Base-by-base conservation (phyloP, 1,140 invertebrate genomes). In the Drosophila subpulchrella region DNA sequence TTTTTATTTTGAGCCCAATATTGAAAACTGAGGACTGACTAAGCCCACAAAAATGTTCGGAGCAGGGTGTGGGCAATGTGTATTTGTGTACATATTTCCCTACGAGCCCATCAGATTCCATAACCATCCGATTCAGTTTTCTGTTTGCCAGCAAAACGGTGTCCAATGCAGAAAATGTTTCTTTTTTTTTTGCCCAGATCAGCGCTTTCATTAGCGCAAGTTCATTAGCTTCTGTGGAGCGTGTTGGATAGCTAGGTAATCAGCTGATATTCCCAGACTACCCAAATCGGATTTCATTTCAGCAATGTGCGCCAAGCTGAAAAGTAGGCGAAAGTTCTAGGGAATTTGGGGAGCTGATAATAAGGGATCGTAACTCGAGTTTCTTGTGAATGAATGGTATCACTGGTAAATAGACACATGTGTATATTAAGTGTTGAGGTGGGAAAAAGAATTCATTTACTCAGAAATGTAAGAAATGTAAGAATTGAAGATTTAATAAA, bases 211-310 rank as follows among this genome's bases (percentile, higher is more conserved):
- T 34, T 12, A 36, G n/a, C 10, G 44, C 60, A 83, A 76, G 82
- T 86, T 86, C 82, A 82, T 88, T 86, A 86, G 71, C 82, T 88
- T 85, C 15, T 67, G 12, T 8, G 50, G 17, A 56, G 53, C 67
- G 54, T 51, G 46, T 60, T 39, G 17, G 15, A 7, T 53, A 17
- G 36, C 24, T 46, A 42, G 48, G 65, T 53, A 44, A 77, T 76
- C 57, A 77, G 56, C 72, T 70, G 67, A 48, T 65, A 4, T 36
- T 42, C n/a, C 7, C 38, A 66, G 56, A 61, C 57, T 13, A 34
- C 15, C 32, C 24, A 66, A 30, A 50, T 65, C 63, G 34, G 44
- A 42, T 67, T 67, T 67, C 46, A 42, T 67, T 67, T 67, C 46
- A 66, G 30, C 27, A 17, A n/a, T 15, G 24, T 15, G 24, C 7